These are phyloP conservation scores for Chionomys nivalis DNA, from an alignment of 2,113 vertebrate genomes.

Conservation along the genomic window DNA sequence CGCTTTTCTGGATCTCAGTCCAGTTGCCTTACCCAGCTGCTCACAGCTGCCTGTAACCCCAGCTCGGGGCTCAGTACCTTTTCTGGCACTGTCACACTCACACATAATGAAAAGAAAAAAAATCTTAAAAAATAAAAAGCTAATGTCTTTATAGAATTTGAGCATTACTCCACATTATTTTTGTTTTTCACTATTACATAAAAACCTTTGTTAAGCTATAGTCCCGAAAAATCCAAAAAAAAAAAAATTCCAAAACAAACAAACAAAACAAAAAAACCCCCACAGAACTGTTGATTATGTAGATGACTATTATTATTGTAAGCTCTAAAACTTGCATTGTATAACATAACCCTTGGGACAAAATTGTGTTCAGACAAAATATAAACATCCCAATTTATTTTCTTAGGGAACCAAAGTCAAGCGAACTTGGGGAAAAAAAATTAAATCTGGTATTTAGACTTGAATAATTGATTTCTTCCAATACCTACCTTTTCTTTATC, in stretches of 20 bases:
- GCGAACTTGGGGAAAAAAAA: slow-evolving; percentile 30
- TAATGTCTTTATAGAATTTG: not conserved
- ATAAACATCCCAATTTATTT: not conserved
- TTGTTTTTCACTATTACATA: not conserved
- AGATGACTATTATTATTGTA: not conserved
- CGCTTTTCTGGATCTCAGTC: not conserved
- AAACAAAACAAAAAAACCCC: too few relatives aligned
- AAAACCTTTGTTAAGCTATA: not conserved
- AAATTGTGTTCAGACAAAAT: slow-evolving; percentile 37
- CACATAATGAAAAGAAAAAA: not conserved
- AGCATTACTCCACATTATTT: not conserved
- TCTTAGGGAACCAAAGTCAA: not conserved
- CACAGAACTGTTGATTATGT: not conserved
- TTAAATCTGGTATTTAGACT: not conserved
- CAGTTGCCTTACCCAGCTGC: not conserved
- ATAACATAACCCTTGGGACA: not conserved
- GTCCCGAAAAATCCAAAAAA: too few relatives aligned
- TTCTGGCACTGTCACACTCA: not conserved
- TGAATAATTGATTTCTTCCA: not conserved
- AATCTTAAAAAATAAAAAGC: not conserved
- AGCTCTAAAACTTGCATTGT: slow-evolving; percentile 37
- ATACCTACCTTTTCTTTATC: slow-evolving; percentile 95
- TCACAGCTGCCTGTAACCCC: not conserved
- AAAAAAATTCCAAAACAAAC: too few relatives aligned
- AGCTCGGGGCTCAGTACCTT: not conserved